phyloP scores from a whole-genome alignment of 2,797 vertebrate species.

The Molossus alvarezi region DNA sequence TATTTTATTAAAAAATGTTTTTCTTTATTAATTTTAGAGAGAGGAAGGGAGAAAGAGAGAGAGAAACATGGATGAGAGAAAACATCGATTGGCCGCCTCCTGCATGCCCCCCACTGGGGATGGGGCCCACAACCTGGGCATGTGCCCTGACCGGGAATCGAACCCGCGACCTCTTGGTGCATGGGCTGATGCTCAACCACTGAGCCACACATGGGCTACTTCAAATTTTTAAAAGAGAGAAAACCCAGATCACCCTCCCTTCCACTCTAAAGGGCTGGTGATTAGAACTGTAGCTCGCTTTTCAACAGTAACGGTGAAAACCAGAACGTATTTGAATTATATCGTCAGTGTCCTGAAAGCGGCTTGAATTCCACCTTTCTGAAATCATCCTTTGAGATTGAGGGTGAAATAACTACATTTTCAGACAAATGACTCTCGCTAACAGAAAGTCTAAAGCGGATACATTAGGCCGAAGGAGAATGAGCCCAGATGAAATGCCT shows the following conservation, averaged over 20 bases:
- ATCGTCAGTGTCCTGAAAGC: neutral
- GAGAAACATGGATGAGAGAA: too few relatives aligned
- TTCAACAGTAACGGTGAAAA: neutral
- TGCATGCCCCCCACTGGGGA: too few relatives aligned
- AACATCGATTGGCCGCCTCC: too few relatives aligned
- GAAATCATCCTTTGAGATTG: conserved; percentile 53
- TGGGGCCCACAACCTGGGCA: too few relatives aligned
- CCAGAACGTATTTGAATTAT: neutral
- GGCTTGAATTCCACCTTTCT: conserved; percentile 17
- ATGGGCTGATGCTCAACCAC: too few relatives aligned
- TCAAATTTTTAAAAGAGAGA: conserved; percentile 12
- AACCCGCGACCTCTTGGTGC: too few relatives aligned
- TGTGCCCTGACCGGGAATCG: too few relatives aligned
- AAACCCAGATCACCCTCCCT: neutral
- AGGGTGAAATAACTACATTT: neutral
- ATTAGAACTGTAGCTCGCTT: conserved; percentile 20
- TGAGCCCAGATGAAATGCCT: conserved; percentile 35
- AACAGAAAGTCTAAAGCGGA: conserved; percentile 31
- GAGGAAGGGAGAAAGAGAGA: too few relatives aligned
- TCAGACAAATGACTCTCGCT: conserved; percentile 22
- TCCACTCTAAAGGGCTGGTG: neutral
- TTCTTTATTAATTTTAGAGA: too few relatives aligned
- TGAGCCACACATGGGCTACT: too few relatives aligned
- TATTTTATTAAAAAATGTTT: neutral
- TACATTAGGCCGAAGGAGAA: conserved; percentile 45